Evolutionary conservation across 2,113 vertebrate species (phyloP).

Genomic region (Nannobrachium achirus): DNA sequence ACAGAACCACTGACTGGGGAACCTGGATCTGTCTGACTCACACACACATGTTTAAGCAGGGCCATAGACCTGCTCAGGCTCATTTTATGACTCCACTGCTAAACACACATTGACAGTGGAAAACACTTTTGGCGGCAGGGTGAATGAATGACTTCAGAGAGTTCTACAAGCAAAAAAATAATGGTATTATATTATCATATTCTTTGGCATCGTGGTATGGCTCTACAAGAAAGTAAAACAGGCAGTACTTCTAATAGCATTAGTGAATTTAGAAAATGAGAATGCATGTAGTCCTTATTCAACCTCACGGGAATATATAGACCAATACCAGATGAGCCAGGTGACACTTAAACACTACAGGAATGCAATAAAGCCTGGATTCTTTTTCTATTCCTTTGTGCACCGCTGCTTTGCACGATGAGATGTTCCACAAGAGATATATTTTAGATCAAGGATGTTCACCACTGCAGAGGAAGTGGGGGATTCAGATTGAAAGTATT

Average conservation of each 20-base stretch:
- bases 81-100: not conserved
- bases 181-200: not conserved
- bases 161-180: too few species aligned
- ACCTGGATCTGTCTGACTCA: not conserved
- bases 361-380: not conserved
- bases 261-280: not conserved
- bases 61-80: not conserved
- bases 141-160: not conserved
- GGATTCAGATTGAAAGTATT: slow-evolving; percentile 18
- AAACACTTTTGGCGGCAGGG: fast-evolving
- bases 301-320: not conserved
- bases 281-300: not conserved
- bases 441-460: slow-evolving; percentile 12
- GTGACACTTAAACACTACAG: not conserved
- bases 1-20: not conserved
- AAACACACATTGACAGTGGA: not conserved
- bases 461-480: slow-evolving; percentile 8
- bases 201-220: not conserved
- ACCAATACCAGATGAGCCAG: not conserved
- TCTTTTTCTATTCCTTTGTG: not conserved
- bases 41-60: not conserved
- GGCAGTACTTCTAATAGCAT: not conserved
- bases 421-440: not conserved
- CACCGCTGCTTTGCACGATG: slow-evolving; percentile 11
- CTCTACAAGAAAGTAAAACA: not conserved